These are phyloP conservation scores for Orthonevra nobilis DNA, from an alignment of 2,888 invertebrate genomes.

Conservation along the genomic window DNA sequence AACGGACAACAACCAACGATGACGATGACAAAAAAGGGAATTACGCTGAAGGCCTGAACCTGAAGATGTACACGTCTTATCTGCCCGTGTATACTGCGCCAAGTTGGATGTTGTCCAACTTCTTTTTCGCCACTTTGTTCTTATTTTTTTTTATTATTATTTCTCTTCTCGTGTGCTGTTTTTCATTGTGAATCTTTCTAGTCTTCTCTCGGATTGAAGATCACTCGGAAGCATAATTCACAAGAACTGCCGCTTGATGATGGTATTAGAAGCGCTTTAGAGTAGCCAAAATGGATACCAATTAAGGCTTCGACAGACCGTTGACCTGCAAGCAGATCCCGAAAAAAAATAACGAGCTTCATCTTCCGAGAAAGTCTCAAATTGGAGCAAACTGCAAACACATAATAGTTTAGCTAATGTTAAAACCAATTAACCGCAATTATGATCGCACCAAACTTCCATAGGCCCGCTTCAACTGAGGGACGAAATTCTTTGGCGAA, in stretches of 20 bases:
- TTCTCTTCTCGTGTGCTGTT: conserved; percentile 9
- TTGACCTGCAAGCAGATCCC: conserved; percentile 47
- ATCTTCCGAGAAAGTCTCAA: conserved; percentile 49
- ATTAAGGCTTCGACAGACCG: conserved; percentile 43
- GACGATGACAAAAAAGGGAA: conserved; percentile 48
- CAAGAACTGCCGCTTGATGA: conserved; percentile 27
- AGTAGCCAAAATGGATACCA: conserved; percentile 38
- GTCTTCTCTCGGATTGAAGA: conserved; percentile 32
- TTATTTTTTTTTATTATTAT: too few relatives aligned
- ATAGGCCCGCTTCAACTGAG: neutral
- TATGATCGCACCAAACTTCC: conserved; percentile 72
- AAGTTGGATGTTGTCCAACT: conserved; percentile 24
- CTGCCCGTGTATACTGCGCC: too few relatives aligned
- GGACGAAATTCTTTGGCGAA: conserved; percentile 21
- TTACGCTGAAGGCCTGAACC: conserved; percentile 39
- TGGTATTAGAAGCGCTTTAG: neutral
- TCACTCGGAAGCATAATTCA: conserved; percentile 55
- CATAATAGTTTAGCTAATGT: conserved; percentile 71
- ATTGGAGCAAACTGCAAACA: conserved; percentile 35
- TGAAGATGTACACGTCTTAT: too few relatives aligned
- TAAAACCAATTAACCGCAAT: conserved; percentile 79
- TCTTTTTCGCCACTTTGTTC: conserved; percentile 12
- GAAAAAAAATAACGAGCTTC: neutral
- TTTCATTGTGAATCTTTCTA: too few relatives aligned
- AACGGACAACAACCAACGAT: neutral